phyloP scores from a whole-genome alignment of 2,797 vertebrate species.

The Nothura maculosa region DNA sequence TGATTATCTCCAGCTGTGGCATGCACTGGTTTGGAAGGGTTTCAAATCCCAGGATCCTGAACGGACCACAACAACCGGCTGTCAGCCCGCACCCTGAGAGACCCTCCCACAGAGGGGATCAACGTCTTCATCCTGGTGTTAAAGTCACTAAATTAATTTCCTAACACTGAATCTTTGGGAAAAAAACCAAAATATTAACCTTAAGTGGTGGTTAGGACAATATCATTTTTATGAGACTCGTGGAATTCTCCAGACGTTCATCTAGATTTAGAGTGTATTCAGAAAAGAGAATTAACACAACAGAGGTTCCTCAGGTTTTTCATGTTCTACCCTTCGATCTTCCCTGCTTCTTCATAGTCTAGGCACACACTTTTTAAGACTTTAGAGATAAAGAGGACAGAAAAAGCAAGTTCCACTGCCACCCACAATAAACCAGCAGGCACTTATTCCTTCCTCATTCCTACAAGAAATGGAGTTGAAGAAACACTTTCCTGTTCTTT shows the following conservation, averaged over 20 bases:
- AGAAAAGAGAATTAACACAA: neutral
- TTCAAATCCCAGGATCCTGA: conserved; percentile 1
- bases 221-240: neutral
- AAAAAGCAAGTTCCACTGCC: conserved; percentile 48
- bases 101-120: neutral
- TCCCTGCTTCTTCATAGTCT: neutral
- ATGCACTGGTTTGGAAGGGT: neutral
- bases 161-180: neutral
- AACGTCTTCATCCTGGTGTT: neutral
- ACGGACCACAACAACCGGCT: neutral
- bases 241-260: neutral
- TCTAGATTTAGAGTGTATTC: neutral
- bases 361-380: neutral
- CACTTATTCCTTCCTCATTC: conserved; percentile 46
- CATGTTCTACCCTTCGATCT: neutral
- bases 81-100: neutral
- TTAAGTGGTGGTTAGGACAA: neutral
- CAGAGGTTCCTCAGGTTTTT: neutral
- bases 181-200: neutral
- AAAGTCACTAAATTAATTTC: neutral
- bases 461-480: conserved; percentile 55
- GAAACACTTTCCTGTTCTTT: conserved; percentile 67
- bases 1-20: neutral
- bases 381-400: neutral
- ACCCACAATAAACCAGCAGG: conserved; percentile 49